Percentiles rank a stretch among this genome's conserved stretches.
These are phyloP conservation scores for Ophthalmotilapia sp. DNA, from an alignment of 2,113 vertebrate genomes.

Conservation along the genomic window DNA sequence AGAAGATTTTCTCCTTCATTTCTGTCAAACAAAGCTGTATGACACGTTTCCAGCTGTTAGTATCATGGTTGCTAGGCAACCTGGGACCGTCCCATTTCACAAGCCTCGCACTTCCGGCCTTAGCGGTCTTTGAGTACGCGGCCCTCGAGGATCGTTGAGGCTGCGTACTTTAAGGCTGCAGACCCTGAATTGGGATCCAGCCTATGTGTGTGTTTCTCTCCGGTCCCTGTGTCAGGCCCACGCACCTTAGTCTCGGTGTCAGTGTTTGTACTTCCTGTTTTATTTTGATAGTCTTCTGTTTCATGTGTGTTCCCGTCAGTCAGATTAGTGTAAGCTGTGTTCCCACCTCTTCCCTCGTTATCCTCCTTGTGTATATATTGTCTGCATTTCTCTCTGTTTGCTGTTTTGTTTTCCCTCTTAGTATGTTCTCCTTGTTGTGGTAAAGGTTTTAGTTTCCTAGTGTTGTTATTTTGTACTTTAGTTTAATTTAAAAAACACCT, in stretches of 20 bases:
- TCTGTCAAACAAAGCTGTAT: no score
- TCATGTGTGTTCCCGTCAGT: not conserved
- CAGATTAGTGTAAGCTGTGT: not conserved
- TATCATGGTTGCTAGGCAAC: no score
- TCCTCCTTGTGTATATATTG: not conserved
- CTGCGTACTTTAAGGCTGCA: no score
- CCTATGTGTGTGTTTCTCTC: not conserved
- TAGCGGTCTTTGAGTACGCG: no score
- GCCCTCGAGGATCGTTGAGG: no score
- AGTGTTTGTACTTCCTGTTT: not conserved
- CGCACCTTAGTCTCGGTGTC: not conserved
- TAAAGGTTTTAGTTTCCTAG: rapidly evolving
- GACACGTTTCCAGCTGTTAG: no score
- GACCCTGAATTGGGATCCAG: no score
- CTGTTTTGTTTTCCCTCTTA: not conserved
- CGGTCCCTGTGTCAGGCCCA: not conserved
- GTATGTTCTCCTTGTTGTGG: not conserved
- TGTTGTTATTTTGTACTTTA: not conserved
- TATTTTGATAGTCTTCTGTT: not conserved
- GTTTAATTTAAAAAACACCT: not conserved
- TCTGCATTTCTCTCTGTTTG: not conserved
- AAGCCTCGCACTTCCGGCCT: no score
- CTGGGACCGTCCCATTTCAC: no score
- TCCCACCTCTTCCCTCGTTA: not conserved
- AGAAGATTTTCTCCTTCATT: no score